Evolutionary conservation across 2,888 invertebrate species (phyloP), one percentile per base, ranked within the genome.

Genomic region (Eupeodes latifasciatus): DNA sequence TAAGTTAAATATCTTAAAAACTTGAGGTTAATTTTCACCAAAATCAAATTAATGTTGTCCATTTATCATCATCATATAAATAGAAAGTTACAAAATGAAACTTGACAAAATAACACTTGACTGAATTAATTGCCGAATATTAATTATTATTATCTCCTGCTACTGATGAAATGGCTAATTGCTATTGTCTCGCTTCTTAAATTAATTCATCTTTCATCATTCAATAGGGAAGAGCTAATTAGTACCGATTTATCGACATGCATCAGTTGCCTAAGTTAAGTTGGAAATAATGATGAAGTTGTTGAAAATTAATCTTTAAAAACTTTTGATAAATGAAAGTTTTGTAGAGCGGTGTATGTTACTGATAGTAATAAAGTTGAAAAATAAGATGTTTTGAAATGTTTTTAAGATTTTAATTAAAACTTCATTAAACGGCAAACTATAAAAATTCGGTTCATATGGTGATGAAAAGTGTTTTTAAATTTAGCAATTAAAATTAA

Each of bases 141-240:
- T 59, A 34, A 59, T 14, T 40, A 53, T 59, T 14, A 59, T 14
- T 40, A 53, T 16, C 14, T n/a, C 12, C 62, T 62, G 62, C 16
- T 11, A 6, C 40, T 40, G 40, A 62, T 62, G 44, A 62, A 62
- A 62, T 16, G 62, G 16, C 62, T 62, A 62, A 62, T 62, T 62
- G 16, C 16, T 12, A 62, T 62, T 62, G 61, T 62, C 61, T 40
- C 40, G 62, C 44, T 11, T 44, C 4, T 40, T 27, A 27, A 27
- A 9, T 14, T 1, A 44, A 40, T 5, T 16, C 40, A 62, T 62
- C 40, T 16, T 62, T 44, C n/a, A n/a, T 16, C 1, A 40, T 44
- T 44, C 9, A 61, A 40, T 40, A 27, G 14, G 12, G 12, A 6
- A 12, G 27, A 59, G 34, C 9, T 47, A 11, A 3, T 11, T 34